These are phyloP conservation scores for Tetragnatha montana DNA, from an alignment of 2,888 invertebrate genomes.

Conservation along the genomic window DNA sequence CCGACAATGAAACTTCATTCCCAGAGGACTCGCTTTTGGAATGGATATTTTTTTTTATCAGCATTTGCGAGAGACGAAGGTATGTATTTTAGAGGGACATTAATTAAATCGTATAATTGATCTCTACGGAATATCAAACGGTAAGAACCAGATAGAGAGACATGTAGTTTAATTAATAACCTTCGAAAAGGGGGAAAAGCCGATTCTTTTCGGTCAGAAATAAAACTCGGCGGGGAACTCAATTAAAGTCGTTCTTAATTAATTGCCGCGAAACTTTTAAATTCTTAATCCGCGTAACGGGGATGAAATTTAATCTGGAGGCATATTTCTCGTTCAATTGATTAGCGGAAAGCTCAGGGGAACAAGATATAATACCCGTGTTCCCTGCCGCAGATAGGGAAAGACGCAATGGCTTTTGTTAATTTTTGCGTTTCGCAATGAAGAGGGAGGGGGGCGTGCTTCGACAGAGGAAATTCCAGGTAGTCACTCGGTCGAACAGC, in stretches of 20 bases:
- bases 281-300: slow-evolving; percentile 38
- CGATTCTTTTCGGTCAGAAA: neutral
- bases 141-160: neutral
- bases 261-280: slow-evolving; percentile 27
- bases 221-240: neutral
- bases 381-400: neutral
- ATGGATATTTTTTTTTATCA: neutral
- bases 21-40: neutral
- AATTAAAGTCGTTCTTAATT: slow-evolving; percentile 40
- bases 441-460: neutral
- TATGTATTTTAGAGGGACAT: slow-evolving; percentile 4
- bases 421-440: neutral
- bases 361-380: neutral
- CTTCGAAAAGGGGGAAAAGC: neutral
- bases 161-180: slow-evolving; percentile 27
- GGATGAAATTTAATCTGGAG: slow-evolving; percentile 39
- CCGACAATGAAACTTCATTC: neutral
- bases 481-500: no score
- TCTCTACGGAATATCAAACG: slow-evolving; percentile 28
- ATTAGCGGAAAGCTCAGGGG: neutral
- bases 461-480: neutral
- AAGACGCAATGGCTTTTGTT: neutral
- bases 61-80: neutral
- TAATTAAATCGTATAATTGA: slow-evolving; percentile 26
- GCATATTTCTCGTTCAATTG: neutral